Evolutionary conservation across 2,797 vertebrate species (phyloP), one percentile per base, ranked within the genome.

Genomic region (Sciaenops ocellatus): DNA sequence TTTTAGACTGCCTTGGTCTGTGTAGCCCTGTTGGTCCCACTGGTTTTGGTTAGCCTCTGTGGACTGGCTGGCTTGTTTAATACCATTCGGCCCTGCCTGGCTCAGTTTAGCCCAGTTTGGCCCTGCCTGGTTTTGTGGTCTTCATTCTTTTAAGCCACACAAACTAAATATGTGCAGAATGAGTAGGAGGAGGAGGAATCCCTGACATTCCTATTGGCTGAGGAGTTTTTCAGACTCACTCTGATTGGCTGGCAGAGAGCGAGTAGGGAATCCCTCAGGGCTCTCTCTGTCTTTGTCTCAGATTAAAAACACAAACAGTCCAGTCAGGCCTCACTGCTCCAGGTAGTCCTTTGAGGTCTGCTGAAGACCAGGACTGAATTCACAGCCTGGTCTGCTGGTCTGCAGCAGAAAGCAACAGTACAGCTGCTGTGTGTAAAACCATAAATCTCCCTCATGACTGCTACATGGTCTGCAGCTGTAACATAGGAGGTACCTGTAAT

Each of bases 171-270:
- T 5, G 83, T 79, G 62, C 79, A 79, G 61, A 80, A 60, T 57
- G 54, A 54, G 56, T 76, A 81, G 57, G 48, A 76, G 76, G 78
- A 73, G 82, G 86, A 85, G 65, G 67, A 71, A 47, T 56, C 61
- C 62, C 41, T 42, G 54, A 18, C 0, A 1, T 50, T 87, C 50
- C 67, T 28, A 94, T 93, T 94, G 91, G 92, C 42, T 18, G 69
- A 46, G 26, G 3, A 55, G 51, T 69, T 84, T 83, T 68, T 75
- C 38, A 71, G 55, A n/a, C 44, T 69, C 4, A 1, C 48, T 82
- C 46, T 84, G 83, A 93, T 83, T 94, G 92, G 93, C 80, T 83
- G 76, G 66, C 59, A 59, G 30, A 41, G 62, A 16, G 54, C 22
- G 75, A 55, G 47, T 51, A 86, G 87, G 87, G 87, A 92, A 82